Evolutionary conservation across 1,140 invertebrate genomes (phyloP), one percentile per base, ranked within the genome.

Genomic region (Drosophila quadrilineata): DNA sequence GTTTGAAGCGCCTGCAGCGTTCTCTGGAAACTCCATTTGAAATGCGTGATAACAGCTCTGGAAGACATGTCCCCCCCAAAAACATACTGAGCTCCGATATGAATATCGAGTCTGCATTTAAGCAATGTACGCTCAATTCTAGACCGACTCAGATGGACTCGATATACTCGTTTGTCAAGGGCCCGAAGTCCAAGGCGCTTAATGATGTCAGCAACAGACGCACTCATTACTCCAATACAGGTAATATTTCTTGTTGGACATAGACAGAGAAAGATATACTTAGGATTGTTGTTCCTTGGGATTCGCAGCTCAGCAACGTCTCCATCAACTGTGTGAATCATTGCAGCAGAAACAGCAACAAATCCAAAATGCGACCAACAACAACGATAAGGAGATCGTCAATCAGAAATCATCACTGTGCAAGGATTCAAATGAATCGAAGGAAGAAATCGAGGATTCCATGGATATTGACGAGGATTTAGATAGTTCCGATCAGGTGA

Each of bases 1-100:
- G 87, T 6, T 71, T 89, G 0, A 87, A 87, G 24, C 60, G 87
- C 1, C 40, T 89, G 45, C 87, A 89, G 38, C n/a, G n/a, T n/a
- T n/a, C n/a, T n/a, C n/a, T 28, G 33, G 1, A 63, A 52, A 17
- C 35, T 89, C 3, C 29, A 41, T 5, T 0, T 26, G 9, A 41
- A 40, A n/a, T 21, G 28, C 10, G 48, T 41, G 12, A 69, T 65
- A 19, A 1, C 17, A 0, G 19, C 29, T 6, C 66, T 38, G 2
- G 64, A 65, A 31, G 14, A 0, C 36, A 6, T 28, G 31, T n/a
- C 8, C 1, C 22, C 21, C 36, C 4, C 17, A 45, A 40, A 17
- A 40, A n/a, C n/a, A n/a, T n/a, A n/a, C n/a, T n/a, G n/a, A n/a
- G n/a, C n/a, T n/a, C n/a, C n/a, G n/a, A n/a, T n/a, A n/a, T n/a